Conservation (phyloP, 2,797 vertebrate species). For the Bryconaethiops microstoma region DNA sequence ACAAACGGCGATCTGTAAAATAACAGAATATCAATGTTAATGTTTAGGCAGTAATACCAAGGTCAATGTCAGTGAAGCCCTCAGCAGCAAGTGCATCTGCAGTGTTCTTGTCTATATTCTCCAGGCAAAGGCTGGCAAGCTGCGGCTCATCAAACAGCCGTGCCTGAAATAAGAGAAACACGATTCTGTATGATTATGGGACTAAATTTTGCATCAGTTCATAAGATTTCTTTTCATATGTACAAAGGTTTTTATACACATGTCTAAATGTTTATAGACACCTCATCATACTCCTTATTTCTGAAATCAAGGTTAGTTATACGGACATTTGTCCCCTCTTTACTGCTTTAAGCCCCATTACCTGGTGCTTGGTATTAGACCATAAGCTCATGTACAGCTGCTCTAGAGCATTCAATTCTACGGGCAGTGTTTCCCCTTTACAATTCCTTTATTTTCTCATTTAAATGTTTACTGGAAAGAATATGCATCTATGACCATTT, state of each 20-base stretch:
- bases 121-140: slow-evolving; percentile 94
- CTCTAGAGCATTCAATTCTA: not conserved
- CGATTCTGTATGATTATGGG: not conserved
- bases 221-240: no score
- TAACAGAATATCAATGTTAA: not conserved
- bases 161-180: slow-evolving; percentile 75
- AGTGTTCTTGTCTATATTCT: slow-evolving; percentile 98
- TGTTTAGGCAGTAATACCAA: slow-evolving; percentile 77
- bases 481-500: no score
- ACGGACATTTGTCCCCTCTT: no score
- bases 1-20: not conserved
- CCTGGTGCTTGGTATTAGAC: no score
- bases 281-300: no score
- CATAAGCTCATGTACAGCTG: not conserved
- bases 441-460: no score
- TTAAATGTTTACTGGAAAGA: no score
- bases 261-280: no score
- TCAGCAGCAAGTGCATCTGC: slow-evolving; percentile 94
- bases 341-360: no score
- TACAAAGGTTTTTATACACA: no score
- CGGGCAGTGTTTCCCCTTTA: not conserved
- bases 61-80: slow-evolving; percentile 96
- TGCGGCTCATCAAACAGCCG: slow-evolving; percentile 97
- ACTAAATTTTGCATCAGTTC: no score
- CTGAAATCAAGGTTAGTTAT: no score